Percentiles rank a stretch among this genome's conserved stretches.
Evolutionary conservation across 1,140 invertebrate species (phyloP).

Genomic region (Hesperophylax magnus): DNA sequence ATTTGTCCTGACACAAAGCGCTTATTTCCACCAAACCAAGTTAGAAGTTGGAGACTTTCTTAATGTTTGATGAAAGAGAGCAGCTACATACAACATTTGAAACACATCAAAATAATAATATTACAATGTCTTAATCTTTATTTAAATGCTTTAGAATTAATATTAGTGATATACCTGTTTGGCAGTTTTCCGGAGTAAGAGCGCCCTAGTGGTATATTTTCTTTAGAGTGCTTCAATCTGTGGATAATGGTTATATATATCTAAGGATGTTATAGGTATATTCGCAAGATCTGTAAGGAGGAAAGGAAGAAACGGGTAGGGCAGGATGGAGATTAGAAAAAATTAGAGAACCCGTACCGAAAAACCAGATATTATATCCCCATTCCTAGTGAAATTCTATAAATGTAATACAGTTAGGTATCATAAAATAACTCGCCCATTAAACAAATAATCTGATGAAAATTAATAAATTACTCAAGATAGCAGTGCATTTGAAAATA

Average conservation of each 20-base stretch:
- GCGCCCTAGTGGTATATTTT: conserved; percentile 37
- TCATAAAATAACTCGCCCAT: too few relatives aligned
- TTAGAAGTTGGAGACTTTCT: too few relatives aligned
- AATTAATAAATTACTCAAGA: too few relatives aligned
- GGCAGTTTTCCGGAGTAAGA: background rate
- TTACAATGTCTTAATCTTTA: background rate
- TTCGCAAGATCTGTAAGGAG: conserved; percentile 3
- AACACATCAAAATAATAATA: conserved; percentile 13
- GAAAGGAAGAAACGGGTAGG: conserved; percentile 2
- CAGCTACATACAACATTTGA: too few relatives aligned
- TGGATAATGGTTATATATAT: conserved; percentile 34
- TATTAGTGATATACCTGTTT: conserved; percentile 26
- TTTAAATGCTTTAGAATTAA: background rate
- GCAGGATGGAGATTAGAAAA: background rate
- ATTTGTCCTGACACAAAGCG: too few relatives aligned
- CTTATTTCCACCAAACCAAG: too few relatives aligned
- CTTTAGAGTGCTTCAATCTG: conserved; percentile 43
- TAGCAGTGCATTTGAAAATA: too few relatives aligned
- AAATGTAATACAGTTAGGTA: too few relatives aligned
- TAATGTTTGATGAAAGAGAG: too few relatives aligned
- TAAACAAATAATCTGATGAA: too few relatives aligned
- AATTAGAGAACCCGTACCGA: background rate
- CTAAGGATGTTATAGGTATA: conserved; percentile 35
- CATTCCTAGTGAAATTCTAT: too few relatives aligned
- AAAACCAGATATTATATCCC: background rate